Conservation (phyloP, 1,140 invertebrate species). For the Drosophila sp. region DNA sequence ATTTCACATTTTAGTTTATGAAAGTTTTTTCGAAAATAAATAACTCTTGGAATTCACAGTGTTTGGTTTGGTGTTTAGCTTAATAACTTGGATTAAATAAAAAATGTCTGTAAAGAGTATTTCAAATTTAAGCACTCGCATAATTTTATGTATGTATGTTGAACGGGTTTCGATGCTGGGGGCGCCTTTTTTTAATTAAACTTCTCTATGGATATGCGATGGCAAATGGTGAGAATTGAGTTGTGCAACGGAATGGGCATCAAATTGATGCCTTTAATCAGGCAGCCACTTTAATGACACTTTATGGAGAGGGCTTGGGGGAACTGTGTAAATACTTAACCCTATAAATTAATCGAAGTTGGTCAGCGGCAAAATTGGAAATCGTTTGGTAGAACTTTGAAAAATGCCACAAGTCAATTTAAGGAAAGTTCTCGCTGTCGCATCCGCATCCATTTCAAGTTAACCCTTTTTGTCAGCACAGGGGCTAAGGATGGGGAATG, state of each 20-base stretch:
- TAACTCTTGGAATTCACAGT: no score
- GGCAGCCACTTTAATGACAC: slow-evolving; percentile 75
- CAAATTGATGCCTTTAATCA: slow-evolving; percentile 78
- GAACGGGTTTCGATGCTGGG: slow-evolving; percentile 29
- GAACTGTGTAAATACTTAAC: slow-evolving; percentile 52
- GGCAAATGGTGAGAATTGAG: slow-evolving; percentile 13
- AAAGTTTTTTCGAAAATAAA: no score
- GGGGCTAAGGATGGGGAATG: neutral
- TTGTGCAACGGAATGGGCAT: slow-evolving; percentile 4
- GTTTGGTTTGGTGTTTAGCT: no score
- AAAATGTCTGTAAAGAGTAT: slow-evolving; percentile 29
- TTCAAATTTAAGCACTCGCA: neutral
- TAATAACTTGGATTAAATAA: no score
- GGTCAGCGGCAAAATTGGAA: slow-evolving; percentile 47
- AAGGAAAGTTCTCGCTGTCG: slow-evolving; percentile 31
- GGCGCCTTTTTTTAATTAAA: slow-evolving; percentile 75
- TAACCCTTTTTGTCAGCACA: slow-evolving; percentile 61
- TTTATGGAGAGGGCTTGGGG: slow-evolving; percentile 49
- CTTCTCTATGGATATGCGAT: slow-evolving; percentile 39
- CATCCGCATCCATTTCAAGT: slow-evolving; percentile 31
- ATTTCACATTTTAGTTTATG: no score
- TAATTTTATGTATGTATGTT: neutral
- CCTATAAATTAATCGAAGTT: slow-evolving; percentile 72
- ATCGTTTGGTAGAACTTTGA: slow-evolving; percentile 57
- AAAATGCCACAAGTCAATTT: slow-evolving; percentile 75